Conservation (phyloP, 2,113 vertebrate species). For the Anhinga anhinga region DNA sequence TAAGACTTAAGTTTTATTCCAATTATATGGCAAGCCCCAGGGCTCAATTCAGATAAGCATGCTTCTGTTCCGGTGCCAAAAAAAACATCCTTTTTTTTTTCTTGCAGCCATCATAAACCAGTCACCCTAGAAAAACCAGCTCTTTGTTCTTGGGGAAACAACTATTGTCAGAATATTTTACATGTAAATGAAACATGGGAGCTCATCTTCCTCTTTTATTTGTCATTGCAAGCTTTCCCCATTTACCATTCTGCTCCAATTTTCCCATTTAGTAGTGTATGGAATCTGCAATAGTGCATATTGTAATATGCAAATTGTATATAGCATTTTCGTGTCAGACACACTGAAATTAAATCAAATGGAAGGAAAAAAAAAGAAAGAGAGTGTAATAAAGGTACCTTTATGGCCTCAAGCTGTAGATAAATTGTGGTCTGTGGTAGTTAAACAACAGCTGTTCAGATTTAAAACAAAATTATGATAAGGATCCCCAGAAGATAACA, state of each 20-base stretch:
- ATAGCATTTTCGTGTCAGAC: conserved; percentile 72
- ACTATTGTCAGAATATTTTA: conserved; percentile 67
- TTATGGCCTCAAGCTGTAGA: conserved; percentile 87
- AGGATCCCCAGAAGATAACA: conserved; percentile 87
- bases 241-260: conserved; percentile 65
- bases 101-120: conserved; percentile 67
- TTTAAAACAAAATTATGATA: conserved; percentile 93
- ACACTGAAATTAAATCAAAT: conserved; percentile 82
- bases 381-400: conserved; percentile 79
- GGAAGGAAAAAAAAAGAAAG: conserved; percentile 67
- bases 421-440: conserved; percentile 91
- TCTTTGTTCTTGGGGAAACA: conserved; percentile 67
- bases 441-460: conserved; percentile 95
- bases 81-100: neutral
- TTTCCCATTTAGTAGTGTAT: conserved; percentile 63
- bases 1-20: conserved; percentile 63
- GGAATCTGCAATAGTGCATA: conserved; percentile 68
- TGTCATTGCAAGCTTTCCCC: conserved; percentile 57
- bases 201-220: conserved; percentile 58
- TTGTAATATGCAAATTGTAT: conserved; percentile 79
- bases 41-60: conserved; percentile 67
- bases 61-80: conserved; percentile 54
- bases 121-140: conserved; percentile 68
- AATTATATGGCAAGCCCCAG: conserved; percentile 54
- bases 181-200: conserved; percentile 66